Conservation (phyloP, 1,140 invertebrate genomes). For the Drosophila sp. region DNA sequence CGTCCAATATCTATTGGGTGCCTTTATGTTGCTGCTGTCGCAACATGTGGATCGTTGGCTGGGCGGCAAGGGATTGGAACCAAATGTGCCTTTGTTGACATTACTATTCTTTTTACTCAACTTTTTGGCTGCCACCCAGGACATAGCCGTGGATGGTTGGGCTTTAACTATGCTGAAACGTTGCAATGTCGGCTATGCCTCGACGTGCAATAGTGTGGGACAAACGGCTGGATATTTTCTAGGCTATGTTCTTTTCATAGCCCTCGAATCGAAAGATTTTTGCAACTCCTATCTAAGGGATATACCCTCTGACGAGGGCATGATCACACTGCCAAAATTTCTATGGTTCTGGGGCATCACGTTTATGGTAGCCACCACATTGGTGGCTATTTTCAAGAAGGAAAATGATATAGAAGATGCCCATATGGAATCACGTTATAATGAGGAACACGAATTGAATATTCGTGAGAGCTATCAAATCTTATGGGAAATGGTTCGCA, state of each 20-base stretch:
- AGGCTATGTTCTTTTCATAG: slow-evolving; percentile 98
- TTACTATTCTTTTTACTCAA: slow-evolving; percentile 95
- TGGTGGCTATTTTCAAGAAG: slow-evolving; percentile 94
- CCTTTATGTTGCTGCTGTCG: slow-evolving; percentile 94
- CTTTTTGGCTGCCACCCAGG: slow-evolving; percentile 98
- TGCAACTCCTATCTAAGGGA: slow-evolving; percentile 96
- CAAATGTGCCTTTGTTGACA: slow-evolving; percentile 93
- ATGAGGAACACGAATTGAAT: slow-evolving; percentile 85
- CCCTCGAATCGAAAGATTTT: slow-evolving; percentile 98
- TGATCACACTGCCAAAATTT: slow-evolving; percentile 96
- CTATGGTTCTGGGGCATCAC: slow-evolving; percentile 97
- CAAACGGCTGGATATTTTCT: slow-evolving; percentile 99
- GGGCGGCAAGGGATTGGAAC: slow-evolving; percentile 86
- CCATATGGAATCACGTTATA: slow-evolving; percentile 82
- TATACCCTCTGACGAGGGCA: slow-evolving; percentile 87
- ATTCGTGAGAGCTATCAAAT: slow-evolving; percentile 93
- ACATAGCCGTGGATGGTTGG: slow-evolving; percentile 99
- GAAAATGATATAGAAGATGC: slow-evolving; percentile 86
- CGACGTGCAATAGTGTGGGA: slow-evolving; percentile 99
- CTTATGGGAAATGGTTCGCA: slow-evolving; percentile 92
- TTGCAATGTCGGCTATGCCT: slow-evolving; percentile 99
- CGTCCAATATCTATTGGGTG: slow-evolving; percentile 92
- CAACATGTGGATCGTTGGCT: slow-evolving; percentile 89
- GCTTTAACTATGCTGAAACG: slow-evolving; percentile 98
- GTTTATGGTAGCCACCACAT: slow-evolving; percentile 95